Conservation (phyloP, 2,797 vertebrate genomes). For the Nasua narica region DNA sequence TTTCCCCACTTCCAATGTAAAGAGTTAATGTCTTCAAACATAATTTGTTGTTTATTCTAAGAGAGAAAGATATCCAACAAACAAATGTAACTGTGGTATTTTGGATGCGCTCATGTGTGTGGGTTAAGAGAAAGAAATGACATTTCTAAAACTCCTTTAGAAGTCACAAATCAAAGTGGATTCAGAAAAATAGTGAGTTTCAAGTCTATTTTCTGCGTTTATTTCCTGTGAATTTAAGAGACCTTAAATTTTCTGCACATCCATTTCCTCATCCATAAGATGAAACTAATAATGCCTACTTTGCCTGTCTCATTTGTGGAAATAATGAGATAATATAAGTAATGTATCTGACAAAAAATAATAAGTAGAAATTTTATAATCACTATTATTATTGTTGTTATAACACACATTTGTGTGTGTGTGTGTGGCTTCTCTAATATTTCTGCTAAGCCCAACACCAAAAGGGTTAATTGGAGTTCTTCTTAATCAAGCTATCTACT, state of each 20-base stretch:
- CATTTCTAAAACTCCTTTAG: not conserved
- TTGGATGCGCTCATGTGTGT: fast-evolving
- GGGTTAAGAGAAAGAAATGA: not conserved
- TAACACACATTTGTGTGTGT: not conserved
- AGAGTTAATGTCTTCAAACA: not conserved
- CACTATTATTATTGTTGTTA: not conserved
- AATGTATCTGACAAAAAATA: not conserved
- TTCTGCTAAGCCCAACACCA: not conserved
- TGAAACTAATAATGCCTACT: not conserved
- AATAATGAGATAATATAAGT: not conserved
- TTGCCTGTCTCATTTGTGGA: not conserved
- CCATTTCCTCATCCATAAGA: not conserved
- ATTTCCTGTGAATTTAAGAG: not conserved
- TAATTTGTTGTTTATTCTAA: not conserved
- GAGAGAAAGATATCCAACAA: not conserved
- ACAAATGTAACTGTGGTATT: not conserved
- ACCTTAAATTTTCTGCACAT: not conserved
- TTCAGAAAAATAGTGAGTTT: not conserved
- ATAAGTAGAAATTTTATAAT: not conserved
- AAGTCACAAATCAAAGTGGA: not conserved
- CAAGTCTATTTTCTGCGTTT: not conserved
- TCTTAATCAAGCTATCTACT: not conserved
- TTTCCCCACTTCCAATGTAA: not conserved
- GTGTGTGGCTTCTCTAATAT: not conserved
- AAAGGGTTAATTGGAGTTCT: not conserved